Evolutionary conservation across 2,797 vertebrate species (phyloP).

Genomic region (Phalanger gymnotis): DNA sequence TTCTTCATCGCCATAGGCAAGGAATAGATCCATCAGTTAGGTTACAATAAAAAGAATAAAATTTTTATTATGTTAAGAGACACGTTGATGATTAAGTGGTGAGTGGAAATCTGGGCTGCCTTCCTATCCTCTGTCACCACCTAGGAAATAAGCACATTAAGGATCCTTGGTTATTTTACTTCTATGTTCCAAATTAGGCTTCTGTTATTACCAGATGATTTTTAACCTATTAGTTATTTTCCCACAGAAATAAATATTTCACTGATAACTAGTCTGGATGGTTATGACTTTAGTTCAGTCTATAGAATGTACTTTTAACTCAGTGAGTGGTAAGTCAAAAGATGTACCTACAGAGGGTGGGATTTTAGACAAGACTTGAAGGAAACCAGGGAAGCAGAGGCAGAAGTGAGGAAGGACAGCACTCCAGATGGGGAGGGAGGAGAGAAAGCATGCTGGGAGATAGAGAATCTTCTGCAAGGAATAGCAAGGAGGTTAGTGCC

Average conservation of each 20-base stretch:
- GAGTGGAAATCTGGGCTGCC: background rate
- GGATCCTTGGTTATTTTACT: background rate
- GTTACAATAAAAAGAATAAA: background rate
- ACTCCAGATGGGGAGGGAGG: no score
- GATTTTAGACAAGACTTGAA: no score
- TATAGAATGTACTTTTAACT: background rate
- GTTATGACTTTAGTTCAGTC: background rate
- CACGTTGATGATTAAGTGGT: background rate
- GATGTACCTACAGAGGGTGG: no score
- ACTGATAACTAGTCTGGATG: background rate
- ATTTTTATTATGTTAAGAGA: background rate
- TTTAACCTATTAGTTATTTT: background rate
- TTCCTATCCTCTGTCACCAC: background rate
- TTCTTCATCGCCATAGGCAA: no score
- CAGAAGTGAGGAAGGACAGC: no score
- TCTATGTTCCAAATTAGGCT: background rate
- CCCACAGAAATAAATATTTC: background rate
- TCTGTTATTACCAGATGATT: background rate
- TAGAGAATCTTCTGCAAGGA: no score
- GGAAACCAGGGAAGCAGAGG: no score
- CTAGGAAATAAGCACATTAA: background rate
- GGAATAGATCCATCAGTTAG: background rate
- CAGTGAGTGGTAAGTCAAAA: background rate
- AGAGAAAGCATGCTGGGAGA: rapidly evolving
- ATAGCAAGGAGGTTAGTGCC: no score